These are phyloP conservation scores for Sminthopsis crassicaudata DNA, from an alignment of 2,113 vertebrate species.

Conservation along the genomic window DNA sequence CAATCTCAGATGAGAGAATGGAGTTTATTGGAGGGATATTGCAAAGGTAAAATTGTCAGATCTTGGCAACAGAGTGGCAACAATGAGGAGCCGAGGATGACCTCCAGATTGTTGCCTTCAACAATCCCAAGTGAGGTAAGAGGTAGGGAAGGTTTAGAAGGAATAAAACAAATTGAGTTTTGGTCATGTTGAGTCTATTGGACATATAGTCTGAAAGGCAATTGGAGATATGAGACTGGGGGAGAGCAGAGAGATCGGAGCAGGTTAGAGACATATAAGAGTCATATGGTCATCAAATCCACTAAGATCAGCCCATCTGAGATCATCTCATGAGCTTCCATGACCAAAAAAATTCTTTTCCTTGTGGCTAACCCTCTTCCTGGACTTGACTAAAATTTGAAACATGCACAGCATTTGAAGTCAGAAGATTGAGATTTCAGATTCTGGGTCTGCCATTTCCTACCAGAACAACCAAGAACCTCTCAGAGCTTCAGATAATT, in stretches of 20 bases:
- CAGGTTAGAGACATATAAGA: no score
- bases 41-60: neutral
- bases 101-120: neutral
- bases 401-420: neutral
- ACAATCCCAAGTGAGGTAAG: neutral
- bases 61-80: neutral
- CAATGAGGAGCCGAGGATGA: neutral
- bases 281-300: neutral
- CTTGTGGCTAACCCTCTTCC: neutral
- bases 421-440: neutral
- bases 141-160: neutral
- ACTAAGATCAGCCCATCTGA: neutral
- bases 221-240: neutral
- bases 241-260: neutral
- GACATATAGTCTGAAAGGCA: neutral
- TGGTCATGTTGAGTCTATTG: neutral
- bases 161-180: neutral
- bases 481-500: no score
- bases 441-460: neutral
- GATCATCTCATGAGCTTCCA: neutral
- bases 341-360: neutral
- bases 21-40: neutral
- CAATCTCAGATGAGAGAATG: neutral
- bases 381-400: neutral
- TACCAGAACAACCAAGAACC: neutral